Evolutionary conservation across 2,797 vertebrate species (phyloP), one percentile per base, ranked within the genome.

Genomic region (Acipenser ruthenus): DNA sequence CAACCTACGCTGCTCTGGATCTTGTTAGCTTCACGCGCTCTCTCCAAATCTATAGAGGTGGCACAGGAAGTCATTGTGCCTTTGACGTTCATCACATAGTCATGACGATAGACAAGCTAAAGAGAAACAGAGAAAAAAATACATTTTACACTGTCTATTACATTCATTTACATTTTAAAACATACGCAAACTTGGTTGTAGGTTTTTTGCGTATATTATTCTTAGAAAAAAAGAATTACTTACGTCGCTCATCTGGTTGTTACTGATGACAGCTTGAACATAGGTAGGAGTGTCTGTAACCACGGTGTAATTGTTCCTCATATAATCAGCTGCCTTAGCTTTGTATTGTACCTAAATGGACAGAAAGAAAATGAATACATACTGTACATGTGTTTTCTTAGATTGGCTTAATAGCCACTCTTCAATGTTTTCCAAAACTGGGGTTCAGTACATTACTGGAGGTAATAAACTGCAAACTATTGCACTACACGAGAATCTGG

Each of bases 251-350:
- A 88, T 80, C 81, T 97, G 95, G 61, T 86, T 73, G 6, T 90
- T 88, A 47, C 92, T 98, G 74, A 84, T 79, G 72, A 96, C 94
- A 78, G 92, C 88, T 7, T 94, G 94, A 65, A 93, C 90, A 0
- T 99, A 99, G 64, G 92, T 80, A 0, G 97, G 97, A 1, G 96
- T 98, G 2, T 99, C 94, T 0, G 82, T 87, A 73, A 99, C 95
- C 62, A 93, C 75, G 7, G 90, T 87, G 75, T 90, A 99, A 37
- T 37, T 37, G 0, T 94, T 75, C 65, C 91, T 92, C 76, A 93
- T 93, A 3, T 86, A 81, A 71, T 95, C 92, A 49, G 91, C 69
- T 52, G 89, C 93, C 47, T 96, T 93, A 67, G 91, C 84, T 90
- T 91, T 95, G 84, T 99, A 99, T 63, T 91, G 92, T 67, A 87